These are phyloP conservation scores for Heterotis niloticus DNA, from an alignment of 2,113 vertebrate genomes.

Conservation along the genomic window DNA sequence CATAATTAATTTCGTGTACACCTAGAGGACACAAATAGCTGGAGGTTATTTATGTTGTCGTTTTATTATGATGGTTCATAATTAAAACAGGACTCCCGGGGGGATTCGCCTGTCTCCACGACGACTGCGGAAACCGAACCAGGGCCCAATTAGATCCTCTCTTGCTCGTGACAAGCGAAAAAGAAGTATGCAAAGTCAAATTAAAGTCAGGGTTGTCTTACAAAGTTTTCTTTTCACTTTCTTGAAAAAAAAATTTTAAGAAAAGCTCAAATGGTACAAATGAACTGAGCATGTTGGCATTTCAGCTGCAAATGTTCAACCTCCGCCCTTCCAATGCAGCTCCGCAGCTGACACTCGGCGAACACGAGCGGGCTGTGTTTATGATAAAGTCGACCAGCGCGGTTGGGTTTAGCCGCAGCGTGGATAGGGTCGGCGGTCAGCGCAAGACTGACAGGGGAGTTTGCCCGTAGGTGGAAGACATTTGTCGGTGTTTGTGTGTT, in stretches of 20 bases:
- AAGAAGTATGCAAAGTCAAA: not conserved
- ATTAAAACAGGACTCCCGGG: conserved; percentile 11
- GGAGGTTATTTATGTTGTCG: not conserved
- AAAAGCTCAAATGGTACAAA: too few relatives aligned
- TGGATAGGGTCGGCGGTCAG: too few relatives aligned
- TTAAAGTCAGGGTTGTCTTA: not conserved
- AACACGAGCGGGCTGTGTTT: too few relatives aligned
- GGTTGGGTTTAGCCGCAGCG: too few relatives aligned
- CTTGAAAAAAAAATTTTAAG: not conserved
- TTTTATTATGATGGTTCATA: conserved; percentile 13
- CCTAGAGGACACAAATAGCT: conserved; percentile 17
- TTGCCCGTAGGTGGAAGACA: too few relatives aligned
- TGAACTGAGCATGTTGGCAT: too few relatives aligned
- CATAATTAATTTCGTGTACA: conserved; percentile 23
- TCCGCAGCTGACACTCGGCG: too few relatives aligned
- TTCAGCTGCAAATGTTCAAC: too few relatives aligned
- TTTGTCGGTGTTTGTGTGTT: too few relatives aligned
- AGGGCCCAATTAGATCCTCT: not conserved
- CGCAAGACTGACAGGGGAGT: too few relatives aligned
- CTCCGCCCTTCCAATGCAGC: too few relatives aligned
- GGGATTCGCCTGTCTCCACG: not conserved
- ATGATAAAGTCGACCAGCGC: too few relatives aligned
- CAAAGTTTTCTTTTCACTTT: not conserved
- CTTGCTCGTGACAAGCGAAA: not conserved
- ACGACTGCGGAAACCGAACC: not conserved